These are phyloP conservation scores for Hydraecia micacea DNA, from an alignment of 2,888 invertebrate species.

Conservation along the genomic window DNA sequence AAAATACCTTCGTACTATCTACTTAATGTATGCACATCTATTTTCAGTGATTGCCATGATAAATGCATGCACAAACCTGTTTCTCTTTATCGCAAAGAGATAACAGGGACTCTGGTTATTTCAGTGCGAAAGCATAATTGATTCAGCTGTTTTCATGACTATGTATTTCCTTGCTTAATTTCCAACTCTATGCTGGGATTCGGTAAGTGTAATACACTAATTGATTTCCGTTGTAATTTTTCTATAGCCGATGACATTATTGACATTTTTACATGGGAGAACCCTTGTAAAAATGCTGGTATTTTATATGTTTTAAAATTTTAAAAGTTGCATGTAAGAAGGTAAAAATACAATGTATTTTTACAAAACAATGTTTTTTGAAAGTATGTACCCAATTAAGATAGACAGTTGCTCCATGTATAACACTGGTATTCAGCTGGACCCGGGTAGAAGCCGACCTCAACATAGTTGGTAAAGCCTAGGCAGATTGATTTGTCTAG, in stretches of 20 bases:
- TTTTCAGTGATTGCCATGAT: slow-evolving; percentile 12
- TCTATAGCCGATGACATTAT: neutral
- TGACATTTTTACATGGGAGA: neutral
- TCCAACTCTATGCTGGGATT: neutral
- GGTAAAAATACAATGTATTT: too few relatives aligned
- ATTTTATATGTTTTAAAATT: neutral
- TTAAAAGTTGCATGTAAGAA: neutral
- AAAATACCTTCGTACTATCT: neutral
- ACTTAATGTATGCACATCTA: slow-evolving; percentile 14
- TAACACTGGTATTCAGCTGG: neutral
- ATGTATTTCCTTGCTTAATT: neutral
- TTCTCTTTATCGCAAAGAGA: slow-evolving; percentile 29
- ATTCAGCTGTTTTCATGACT: neutral
- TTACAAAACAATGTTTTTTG: too few relatives aligned
- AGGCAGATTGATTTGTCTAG: neutral
- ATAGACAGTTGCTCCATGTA: neutral
- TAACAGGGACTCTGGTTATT: slow-evolving; percentile 8
- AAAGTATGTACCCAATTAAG: neutral
- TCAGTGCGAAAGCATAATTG: neutral
- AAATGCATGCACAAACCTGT: slow-evolving; percentile 13
- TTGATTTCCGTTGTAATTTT: neutral
- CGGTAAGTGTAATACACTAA: slow-evolving; percentile 1
- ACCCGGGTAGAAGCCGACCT: neutral
- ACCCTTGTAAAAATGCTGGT: neutral
- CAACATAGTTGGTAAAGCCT: neutral